These are phyloP conservation scores for Seriola quinqueradiata DNA, from an alignment of 2,113 vertebrate species.

Conservation along the genomic window DNA sequence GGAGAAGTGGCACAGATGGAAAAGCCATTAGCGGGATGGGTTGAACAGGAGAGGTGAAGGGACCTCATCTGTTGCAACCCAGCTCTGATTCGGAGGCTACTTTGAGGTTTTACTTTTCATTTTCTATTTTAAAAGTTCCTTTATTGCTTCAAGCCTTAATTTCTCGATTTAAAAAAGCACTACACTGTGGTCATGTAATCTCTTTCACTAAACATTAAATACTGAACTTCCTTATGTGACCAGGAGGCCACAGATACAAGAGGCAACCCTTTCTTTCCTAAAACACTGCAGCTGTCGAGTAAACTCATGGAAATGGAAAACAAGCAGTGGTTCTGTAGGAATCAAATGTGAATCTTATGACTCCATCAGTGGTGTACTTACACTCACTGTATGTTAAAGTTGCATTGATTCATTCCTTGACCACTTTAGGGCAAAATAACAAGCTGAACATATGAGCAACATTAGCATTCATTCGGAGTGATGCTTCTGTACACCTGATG, in stretches of 20 bases:
- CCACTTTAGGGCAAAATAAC: not conserved
- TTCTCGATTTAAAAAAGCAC: not conserved
- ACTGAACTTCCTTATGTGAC: not conserved
- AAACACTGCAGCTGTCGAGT: not conserved
- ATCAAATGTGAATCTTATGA: not conserved
- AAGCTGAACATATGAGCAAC: not conserved
- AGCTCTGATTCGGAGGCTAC: constrained; percentile 20
- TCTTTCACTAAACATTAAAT: not conserved
- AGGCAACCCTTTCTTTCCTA: not conserved
- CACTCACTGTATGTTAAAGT: not conserved
- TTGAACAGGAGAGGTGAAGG: constrained; percentile 28
- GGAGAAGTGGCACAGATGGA: constrained; percentile 67
- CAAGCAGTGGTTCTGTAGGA: not conserved
- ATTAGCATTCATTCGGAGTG: too few species aligned
- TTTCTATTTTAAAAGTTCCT: constrained; percentile 20
- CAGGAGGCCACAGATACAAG: not conserved
- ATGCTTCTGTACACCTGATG: too few species aligned
- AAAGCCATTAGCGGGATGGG: constrained; percentile 72
- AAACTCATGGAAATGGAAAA: not conserved
- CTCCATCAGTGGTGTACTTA: not conserved
- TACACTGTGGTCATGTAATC: not conserved
- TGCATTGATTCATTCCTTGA: not conserved
- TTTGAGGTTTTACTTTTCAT: not conserved
- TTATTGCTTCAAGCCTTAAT: not conserved
- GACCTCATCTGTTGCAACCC: constrained; percentile 31